These are phyloP conservation scores for Dolichotis patagonum DNA, from an alignment of 2,113 vertebrate species.

Conservation along the genomic window DNA sequence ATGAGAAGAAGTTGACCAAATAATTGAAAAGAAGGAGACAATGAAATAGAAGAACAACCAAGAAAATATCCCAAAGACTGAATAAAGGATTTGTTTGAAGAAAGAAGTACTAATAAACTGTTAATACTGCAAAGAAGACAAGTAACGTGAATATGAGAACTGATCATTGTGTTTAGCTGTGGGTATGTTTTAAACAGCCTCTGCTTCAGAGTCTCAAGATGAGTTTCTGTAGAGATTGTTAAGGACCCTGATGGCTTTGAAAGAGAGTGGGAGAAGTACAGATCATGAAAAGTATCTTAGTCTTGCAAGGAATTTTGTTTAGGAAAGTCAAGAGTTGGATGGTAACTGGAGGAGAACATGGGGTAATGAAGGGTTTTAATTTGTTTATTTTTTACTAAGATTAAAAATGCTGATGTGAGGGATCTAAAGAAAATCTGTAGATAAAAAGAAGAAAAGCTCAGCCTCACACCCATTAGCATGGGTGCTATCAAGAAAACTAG, in stretches of 20 bases:
- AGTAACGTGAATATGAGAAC: neutral
- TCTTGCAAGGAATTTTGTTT: slow-evolving; percentile 29
- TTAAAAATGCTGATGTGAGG: neutral
- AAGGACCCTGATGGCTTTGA: neutral
- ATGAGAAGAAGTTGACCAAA: neutral
- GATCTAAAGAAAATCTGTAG: neutral
- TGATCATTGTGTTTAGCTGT: neutral
- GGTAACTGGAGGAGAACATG: neutral
- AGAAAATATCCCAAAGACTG: neutral
- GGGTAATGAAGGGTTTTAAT: neutral
- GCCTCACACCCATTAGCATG: neutral
- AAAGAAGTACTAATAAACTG: neutral
- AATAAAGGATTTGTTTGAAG: neutral
- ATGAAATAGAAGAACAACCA: neutral
- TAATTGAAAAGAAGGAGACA: neutral
- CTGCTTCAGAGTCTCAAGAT: neutral
- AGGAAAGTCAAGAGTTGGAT: neutral
- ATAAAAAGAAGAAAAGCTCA: neutral
- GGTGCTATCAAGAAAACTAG: neutral
- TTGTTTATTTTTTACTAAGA: neutral
- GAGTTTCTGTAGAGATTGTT: neutral
- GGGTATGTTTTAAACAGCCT: neutral
- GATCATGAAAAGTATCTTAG: neutral
- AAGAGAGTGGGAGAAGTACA: neutral
- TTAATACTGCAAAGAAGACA: neutral